Evolutionary conservation across 2,797 vertebrate genomes (phyloP).

Genomic region (Myotis planiceps): DNA sequence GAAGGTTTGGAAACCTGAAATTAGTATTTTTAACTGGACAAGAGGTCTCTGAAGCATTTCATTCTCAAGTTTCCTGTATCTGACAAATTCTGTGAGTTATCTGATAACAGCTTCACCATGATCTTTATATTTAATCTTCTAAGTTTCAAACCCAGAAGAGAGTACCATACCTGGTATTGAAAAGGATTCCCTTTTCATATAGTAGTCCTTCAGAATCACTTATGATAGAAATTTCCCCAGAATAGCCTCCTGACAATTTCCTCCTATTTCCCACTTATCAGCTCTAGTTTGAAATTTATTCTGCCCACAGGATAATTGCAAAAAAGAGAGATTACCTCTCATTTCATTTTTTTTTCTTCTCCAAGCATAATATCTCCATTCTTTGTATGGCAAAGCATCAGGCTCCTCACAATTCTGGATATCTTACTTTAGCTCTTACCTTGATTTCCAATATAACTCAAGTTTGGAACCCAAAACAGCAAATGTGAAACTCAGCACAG

Average conservation of each 20-base stretch:
- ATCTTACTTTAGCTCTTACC: not conserved
- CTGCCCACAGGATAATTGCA: not conserved
- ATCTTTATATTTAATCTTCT: not conserved
- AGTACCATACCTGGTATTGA: not conserved
- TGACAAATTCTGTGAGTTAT: not conserved
- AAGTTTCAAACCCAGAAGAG: not conserved
- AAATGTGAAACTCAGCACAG: not conserved
- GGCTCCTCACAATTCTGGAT: not conserved
- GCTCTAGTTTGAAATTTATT: not conserved
- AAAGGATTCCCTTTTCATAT: not conserved
- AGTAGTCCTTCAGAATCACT: not conserved
- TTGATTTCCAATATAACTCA: not conserved
- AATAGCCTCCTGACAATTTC: not conserved
- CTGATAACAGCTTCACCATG: not conserved
- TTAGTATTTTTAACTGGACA: not conserved
- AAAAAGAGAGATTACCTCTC: not conserved
- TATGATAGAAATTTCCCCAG: not conserved
- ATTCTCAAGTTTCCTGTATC: not conserved
- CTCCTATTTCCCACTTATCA: not conserved
- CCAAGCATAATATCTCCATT: not conserved
- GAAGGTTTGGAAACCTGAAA: not conserved
- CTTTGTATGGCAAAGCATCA: not conserved
- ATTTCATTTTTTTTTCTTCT: not conserved
- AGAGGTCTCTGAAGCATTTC: not conserved
- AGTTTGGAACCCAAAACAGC: not conserved